Base-by-base conservation (phyloP, 2,888 invertebrate genomes). In the Conchocele bisecta region DNA sequence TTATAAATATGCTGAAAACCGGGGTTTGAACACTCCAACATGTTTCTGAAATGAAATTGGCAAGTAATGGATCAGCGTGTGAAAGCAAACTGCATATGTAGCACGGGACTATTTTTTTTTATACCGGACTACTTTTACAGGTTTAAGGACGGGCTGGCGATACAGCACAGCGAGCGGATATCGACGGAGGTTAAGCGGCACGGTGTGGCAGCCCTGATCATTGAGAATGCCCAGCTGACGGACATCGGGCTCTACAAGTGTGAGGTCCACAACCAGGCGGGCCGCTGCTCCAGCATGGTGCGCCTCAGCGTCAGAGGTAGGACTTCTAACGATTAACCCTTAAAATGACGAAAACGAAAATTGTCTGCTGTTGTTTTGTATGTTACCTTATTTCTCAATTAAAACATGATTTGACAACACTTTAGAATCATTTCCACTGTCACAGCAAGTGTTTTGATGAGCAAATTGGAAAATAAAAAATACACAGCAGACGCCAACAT, bases 231-330 rank as follows among this genome's bases (percentile, higher is more conserved):
- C 13, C 65, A 42, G 5, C 60, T 73, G 22, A 37, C 59, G 2
- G 83, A 83, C 44, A 75, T 65, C 15, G 83, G 83, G 15, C 69
- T 83, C 24, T 83, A 83, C 59, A 75, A 72, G 9, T 81, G 79
- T 42, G 78, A 79, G 44, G 83, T 79, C 3, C 83, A 83, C 42
- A 83, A 79, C 58, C 64, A 74, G 64, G 80, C 80, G 5, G 83
- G 83, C 0, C 54, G 77, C 3, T 70, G 74, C 13, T 59, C 60
- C 53, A 77, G 64, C 24, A 77, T 77, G 77, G 73, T 71, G 11
- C 60, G 74, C 37, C 56, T 77, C 7, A 77, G 77, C 26, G 74
- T 77, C 3, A 63, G 73, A 71, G 77, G 77, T 77, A 71, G 20
- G 17, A 46, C n/a, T 46, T 20, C 22, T 46, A 46, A n/a, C n/a